Percentiles rank a stretch among this genome's conserved stretches.
Conservation (phyloP, 2,888 invertebrate genomes). For the Barypeithes pellucidus region DNA sequence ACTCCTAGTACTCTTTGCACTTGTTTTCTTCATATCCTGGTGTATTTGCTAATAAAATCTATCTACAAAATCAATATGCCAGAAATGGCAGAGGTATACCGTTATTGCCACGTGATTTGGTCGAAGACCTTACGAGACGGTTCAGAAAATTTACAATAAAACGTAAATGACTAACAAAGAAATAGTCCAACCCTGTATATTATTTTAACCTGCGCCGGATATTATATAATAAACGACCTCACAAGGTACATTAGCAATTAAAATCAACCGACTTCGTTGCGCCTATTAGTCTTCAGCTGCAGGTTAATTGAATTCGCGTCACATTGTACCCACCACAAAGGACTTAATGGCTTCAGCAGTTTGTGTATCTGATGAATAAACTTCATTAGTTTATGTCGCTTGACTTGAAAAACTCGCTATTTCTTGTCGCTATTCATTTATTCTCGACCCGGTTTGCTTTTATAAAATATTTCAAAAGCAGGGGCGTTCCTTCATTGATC, state of each 20-base stretch:
- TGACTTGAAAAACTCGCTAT: conserved; percentile 29
- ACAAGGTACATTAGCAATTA: conserved; percentile 47
- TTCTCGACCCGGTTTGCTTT: conserved; percentile 17
- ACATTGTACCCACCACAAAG: conserved; percentile 48
- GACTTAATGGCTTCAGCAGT: conserved; percentile 48
- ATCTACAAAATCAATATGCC: too few species aligned
- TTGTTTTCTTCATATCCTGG: too few species aligned
- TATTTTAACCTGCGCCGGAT: too few species aligned
- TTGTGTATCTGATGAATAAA: conserved; percentile 48
- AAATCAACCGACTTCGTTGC: conserved; percentile 39
- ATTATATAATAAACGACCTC: conserved; percentile 5
- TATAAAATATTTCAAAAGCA: conserved; percentile 22
- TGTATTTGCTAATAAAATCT: too few species aligned
- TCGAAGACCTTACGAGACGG: too few species aligned
- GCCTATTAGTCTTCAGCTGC: conserved; percentile 49
- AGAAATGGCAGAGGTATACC: too few species aligned
- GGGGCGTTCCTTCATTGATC: not conserved
- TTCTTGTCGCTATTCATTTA: conserved; percentile 34
- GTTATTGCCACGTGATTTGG: too few species aligned
- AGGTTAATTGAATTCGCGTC: conserved; percentile 50
- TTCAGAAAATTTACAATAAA: too few species aligned
- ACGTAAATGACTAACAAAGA: too few species aligned
- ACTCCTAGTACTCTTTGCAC: too few species aligned
- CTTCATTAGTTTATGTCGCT: conserved; percentile 43
- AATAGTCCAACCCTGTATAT: too few species aligned